Conservation (phyloP, 2,113 vertebrate genomes). For the Aramus guarauna region DNA sequence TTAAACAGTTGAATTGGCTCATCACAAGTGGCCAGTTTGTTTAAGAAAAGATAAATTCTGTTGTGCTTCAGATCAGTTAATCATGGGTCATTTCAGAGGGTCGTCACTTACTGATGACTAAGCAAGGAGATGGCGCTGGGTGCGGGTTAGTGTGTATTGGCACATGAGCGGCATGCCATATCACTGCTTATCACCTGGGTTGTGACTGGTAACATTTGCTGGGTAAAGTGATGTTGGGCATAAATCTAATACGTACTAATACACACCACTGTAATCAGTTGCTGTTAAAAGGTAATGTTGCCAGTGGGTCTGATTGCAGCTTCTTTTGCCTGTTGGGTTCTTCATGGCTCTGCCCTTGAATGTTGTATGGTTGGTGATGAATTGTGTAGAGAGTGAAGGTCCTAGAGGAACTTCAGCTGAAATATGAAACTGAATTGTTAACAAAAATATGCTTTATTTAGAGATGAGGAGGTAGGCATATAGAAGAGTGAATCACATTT, state of each 20-base stretch:
- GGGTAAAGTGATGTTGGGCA: background rate
- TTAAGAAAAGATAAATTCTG: background rate
- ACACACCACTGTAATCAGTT: background rate
- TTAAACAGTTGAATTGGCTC: background rate
- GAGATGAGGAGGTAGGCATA: background rate
- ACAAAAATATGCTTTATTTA: background rate
- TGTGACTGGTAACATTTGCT: background rate
- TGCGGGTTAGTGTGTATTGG: background rate
- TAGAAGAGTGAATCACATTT: background rate
- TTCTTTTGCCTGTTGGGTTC: background rate
- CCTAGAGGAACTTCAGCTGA: background rate
- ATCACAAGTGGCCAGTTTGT: background rate
- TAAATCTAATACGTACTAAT: too few species aligned
- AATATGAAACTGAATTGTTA: background rate
- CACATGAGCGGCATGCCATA: background rate
- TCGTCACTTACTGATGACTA: fast-evolving
- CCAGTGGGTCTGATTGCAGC: background rate
- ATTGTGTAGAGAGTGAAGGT: background rate
- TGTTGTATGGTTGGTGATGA: background rate
- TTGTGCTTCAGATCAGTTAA: background rate
- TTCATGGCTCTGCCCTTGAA: background rate
- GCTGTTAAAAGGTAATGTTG: background rate
- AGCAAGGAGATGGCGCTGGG: background rate
- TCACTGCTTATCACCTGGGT: background rate
- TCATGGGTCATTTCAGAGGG: background rate